phyloP scores from a whole-genome alignment of 1,140 invertebrate genomes.

The Tigriopus japonicus region DNA sequence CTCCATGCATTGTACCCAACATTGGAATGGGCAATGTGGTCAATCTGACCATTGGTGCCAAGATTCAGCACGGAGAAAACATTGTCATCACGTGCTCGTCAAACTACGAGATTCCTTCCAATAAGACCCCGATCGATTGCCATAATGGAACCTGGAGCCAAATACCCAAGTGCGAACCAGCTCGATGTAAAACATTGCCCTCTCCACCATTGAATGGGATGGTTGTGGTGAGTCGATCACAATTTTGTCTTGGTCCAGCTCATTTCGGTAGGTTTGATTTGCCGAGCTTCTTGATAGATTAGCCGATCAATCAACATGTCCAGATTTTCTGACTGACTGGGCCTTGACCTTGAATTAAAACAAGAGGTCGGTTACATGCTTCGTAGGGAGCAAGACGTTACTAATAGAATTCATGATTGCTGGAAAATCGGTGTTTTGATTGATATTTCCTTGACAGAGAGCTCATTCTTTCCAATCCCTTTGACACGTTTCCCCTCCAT shows the following conservation, averaged over 20 bases:
- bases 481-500: too few species aligned
- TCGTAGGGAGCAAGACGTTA: too few species aligned
- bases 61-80: conserved; percentile 67
- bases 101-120: conserved; percentile 34
- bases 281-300: too few species aligned
- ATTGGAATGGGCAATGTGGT: conserved; percentile 56
- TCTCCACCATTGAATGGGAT: conserved; percentile 9
- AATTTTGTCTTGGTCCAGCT: background rate
- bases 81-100: conserved; percentile 52
- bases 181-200: conserved; percentile 22
- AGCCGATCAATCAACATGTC: too few species aligned
- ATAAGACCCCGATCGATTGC: conserved; percentile 53
- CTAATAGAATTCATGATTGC: too few species aligned
- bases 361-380: too few species aligned
- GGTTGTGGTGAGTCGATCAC: conserved; percentile 11
- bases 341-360: too few species aligned
- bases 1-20: conserved; percentile 73
- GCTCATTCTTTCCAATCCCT: too few species aligned
- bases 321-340: too few species aligned
- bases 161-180: conserved; percentile 71
- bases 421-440: too few species aligned
- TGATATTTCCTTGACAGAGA: too few species aligned
- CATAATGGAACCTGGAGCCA: conserved; percentile 91
- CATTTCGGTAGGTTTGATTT: too few species aligned
- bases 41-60: conserved; percentile 24